Evolutionary conservation across 2,113 vertebrate species (phyloP), one percentile per base, ranked within the genome.

Genomic region (Microtus oregoni): DNA sequence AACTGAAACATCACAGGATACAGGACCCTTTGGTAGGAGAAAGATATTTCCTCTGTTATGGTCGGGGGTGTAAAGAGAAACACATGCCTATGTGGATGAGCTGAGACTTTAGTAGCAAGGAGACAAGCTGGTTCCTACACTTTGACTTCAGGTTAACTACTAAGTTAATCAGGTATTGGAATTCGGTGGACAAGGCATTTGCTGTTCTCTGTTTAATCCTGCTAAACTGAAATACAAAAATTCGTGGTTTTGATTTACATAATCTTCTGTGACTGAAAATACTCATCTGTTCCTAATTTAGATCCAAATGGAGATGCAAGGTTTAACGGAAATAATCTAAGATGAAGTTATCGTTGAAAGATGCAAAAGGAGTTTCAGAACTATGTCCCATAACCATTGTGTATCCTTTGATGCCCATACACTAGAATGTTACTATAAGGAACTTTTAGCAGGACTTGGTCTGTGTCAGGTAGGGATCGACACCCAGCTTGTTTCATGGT

Each of bases 281-380:
- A 88, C 86, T 96, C 90, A 96, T 96, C 95, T 97, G 94, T 78
- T 94, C 85, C 94, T 93, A 91, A 96, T 96, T 97, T 97, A 93
- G 94, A 94, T 86, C 76, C 88, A 95, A 96, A 94, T 14, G 68
- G 90, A 61, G 92, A 94, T 73, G 88, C 73, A 95, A 94, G 81
- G 89, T 82, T 78, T 88, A 88, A 90, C 61, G 93, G 90, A 97
- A 96, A 96, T 97, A 86, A 63, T 97, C 70, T 76, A 77, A 92
- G 87, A 95, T 75, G 90, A n/a, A 93, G 83, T 50, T 75, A 38
- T 93, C 72, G 90, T 95, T 91, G 96, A 96, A 86, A 68, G 87
- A 30, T 90, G 35, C 81, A 86, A 96, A 90, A 90, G 13, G 7
- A 94, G n/a, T 90, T 92, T 96, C 81, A 90, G 68, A 91, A 95